Conservation (phyloP, 2,888 invertebrate genomes). For the Podotricha telesiphe region DNA sequence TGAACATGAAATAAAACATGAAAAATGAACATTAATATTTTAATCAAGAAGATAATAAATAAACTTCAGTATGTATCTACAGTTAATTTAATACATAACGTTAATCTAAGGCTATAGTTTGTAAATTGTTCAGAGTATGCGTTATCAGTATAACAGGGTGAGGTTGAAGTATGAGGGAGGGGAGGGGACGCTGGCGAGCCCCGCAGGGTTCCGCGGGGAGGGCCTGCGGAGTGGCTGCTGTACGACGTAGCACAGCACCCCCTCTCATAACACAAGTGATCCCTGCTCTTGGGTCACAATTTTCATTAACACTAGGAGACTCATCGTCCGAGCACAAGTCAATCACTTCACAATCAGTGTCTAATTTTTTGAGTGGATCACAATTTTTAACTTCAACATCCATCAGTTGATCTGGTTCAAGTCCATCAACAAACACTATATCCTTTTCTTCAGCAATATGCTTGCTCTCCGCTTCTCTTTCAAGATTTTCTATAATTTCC, state of each 20-base stretch:
- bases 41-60: slow-evolving; percentile 73
- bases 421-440: slow-evolving; percentile 74
- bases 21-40: slow-evolving; percentile 63
- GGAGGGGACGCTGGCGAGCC: slow-evolving; percentile 68
- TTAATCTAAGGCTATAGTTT: slow-evolving; percentile 79
- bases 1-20: slow-evolving; percentile 51
- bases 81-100: slow-evolving; percentile 62
- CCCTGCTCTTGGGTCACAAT: slow-evolving; percentile 73
- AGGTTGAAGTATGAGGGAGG: slow-evolving; percentile 69
- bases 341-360: slow-evolving; percentile 83
- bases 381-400: slow-evolving; percentile 57
- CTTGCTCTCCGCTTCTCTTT: slow-evolving; percentile 59
- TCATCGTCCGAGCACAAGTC: slow-evolving; percentile 89
- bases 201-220: slow-evolving; percentile 74
- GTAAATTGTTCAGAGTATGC: slow-evolving; percentile 74
- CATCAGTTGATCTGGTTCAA: slow-evolving; percentile 59
- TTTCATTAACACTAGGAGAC: slow-evolving; percentile 68
- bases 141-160: slow-evolving; percentile 76
- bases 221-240: slow-evolving; percentile 70
- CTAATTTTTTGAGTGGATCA: slow-evolving; percentile 66
- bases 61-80: slow-evolving; percentile 65
- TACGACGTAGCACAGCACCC: slow-evolving; percentile 67
- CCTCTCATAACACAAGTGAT: slow-evolving; percentile 73
- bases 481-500: slow-evolving; percentile 67
- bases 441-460: slow-evolving; percentile 62